Conservation (phyloP, 53 echinoderm and acorn worm species). For the Holothuria leucospilota region DNA sequence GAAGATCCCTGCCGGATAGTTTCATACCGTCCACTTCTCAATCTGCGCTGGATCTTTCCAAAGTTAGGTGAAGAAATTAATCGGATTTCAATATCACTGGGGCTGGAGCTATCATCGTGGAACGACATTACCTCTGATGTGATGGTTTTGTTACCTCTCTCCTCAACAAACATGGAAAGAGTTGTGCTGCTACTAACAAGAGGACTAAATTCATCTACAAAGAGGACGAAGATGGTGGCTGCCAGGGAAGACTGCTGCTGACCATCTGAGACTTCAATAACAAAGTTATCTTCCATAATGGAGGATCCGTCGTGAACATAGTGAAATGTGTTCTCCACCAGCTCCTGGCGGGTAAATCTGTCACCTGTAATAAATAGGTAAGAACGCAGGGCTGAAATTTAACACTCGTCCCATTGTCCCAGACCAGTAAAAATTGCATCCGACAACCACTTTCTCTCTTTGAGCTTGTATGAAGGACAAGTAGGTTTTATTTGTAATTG, state of each 20-base stretch:
- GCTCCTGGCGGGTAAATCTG: conserved; percentile 75
- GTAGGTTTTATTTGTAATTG: no score
- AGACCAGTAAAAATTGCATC: no score
- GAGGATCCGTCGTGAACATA: conserved; percentile 85
- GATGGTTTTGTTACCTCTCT: conserved; percentile 72
- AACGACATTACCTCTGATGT: conserved; percentile 79
- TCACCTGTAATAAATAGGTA: conserved; percentile 56
- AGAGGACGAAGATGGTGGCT: conserved; percentile 64
- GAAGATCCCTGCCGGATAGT: conserved; percentile 65
- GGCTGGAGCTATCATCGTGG: conserved; percentile 79
- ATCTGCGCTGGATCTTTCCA: conserved; percentile 76
- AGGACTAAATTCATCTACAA: conserved; percentile 73
- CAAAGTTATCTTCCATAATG: conserved; percentile 76
- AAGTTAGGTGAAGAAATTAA: conserved; percentile 78
- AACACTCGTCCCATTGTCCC: no score
- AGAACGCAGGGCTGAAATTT: no score
- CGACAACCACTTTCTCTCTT: no score
- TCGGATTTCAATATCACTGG: conserved; percentile 73
- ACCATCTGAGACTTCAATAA: conserved; percentile 83
- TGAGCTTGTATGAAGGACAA: no score
- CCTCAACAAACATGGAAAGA: conserved; percentile 75
- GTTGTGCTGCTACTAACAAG: conserved; percentile 66
- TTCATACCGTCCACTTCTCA: conserved; percentile 64
- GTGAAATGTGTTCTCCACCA: conserved; percentile 71
- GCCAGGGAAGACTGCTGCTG: conserved; percentile 65